Evolutionary conservation across 2,888 invertebrate genomes (phyloP).

Genomic region (Platycheirus albimanus): DNA sequence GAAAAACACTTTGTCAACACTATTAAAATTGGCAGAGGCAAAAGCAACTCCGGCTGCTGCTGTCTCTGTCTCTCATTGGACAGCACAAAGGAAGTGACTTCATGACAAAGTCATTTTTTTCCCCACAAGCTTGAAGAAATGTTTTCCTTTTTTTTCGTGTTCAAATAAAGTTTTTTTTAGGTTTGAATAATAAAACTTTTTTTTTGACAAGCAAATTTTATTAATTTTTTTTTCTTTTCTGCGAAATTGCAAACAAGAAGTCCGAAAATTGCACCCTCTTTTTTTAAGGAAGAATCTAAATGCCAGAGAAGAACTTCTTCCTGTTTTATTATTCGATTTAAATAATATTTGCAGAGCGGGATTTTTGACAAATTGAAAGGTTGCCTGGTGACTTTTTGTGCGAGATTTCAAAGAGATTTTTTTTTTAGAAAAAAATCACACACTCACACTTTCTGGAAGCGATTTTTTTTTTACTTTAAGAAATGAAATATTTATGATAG

Average conservation of each 20-base stretch:
- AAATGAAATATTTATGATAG: too few species aligned
- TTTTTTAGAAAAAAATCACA: too few species aligned
- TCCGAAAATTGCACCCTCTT: neutral
- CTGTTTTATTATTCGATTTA: neutral
- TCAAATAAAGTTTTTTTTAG: neutral
- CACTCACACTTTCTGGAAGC: too few species aligned
- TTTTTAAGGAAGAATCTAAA: neutral
- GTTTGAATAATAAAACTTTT: constrained; percentile 11
- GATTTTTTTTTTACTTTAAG: too few species aligned
- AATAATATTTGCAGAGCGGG: neutral
- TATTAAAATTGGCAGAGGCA: constrained; percentile 30
- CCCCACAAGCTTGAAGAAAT: neutral
- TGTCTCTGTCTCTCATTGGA: neutral
- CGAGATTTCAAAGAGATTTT: neutral
- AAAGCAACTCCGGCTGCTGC: too few species aligned
- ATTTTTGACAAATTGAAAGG: neutral
- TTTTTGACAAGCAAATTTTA: constrained; percentile 13
- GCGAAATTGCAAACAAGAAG: neutral
- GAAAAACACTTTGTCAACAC: constrained; percentile 64
- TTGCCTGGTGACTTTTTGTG: neutral
- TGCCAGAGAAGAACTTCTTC: neutral
- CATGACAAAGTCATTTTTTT: neutral
- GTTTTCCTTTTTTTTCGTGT: too few species aligned
- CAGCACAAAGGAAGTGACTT: neutral
- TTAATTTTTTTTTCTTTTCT: neutral